Percentiles rank a stretch among this genome's conserved stretches.
Conservation (phyloP, 2,888 invertebrate species). For the Halictus ligatus region DNA sequence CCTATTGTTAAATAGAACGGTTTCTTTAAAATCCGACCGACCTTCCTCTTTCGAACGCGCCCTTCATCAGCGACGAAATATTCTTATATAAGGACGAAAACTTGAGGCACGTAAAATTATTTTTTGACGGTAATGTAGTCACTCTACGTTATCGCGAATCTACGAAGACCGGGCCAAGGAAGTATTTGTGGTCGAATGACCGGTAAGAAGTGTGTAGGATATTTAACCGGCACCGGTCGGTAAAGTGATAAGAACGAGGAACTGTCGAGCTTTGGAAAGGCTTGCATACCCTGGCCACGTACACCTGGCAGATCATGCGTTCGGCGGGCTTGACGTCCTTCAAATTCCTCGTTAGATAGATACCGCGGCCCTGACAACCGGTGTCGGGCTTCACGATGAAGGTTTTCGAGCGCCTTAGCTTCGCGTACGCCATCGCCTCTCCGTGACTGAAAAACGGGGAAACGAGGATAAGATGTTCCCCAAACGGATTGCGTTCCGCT, state of each 20-base stretch:
- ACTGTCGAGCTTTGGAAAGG: slow-evolving; percentile 4
- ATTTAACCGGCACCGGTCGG: too few relatives aligned
- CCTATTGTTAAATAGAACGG: too few relatives aligned
- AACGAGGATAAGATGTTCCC: not conserved
- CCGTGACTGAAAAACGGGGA: slow-evolving; percentile 86
- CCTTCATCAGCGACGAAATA: too few relatives aligned
- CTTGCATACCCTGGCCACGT: slow-evolving; percentile 87
- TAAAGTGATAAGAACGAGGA: not conserved
- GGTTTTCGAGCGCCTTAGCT: slow-evolving; percentile 89
- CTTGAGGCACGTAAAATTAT: too few relatives aligned
- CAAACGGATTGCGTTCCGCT: slow-evolving; percentile 76
- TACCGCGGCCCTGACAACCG: slow-evolving; percentile 96
- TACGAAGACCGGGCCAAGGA: too few relatives aligned
- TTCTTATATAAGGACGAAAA: too few relatives aligned
- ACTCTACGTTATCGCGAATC: too few relatives aligned
- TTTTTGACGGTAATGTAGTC: too few relatives aligned
- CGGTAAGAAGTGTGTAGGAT: too few relatives aligned
- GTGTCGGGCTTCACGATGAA: slow-evolving; percentile 97
- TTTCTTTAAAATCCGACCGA: too few relatives aligned
- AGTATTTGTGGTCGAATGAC: too few relatives aligned
- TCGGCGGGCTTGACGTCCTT: slow-evolving; percentile 93
- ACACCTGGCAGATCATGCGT: slow-evolving; percentile 94
- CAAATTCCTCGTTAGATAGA: slow-evolving; percentile 92
- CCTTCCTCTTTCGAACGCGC: too few relatives aligned
- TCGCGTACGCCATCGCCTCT: slow-evolving; percentile 90